Conservation (phyloP, 2,888 invertebrate genomes). For the Galerucella nymphaeae region DNA sequence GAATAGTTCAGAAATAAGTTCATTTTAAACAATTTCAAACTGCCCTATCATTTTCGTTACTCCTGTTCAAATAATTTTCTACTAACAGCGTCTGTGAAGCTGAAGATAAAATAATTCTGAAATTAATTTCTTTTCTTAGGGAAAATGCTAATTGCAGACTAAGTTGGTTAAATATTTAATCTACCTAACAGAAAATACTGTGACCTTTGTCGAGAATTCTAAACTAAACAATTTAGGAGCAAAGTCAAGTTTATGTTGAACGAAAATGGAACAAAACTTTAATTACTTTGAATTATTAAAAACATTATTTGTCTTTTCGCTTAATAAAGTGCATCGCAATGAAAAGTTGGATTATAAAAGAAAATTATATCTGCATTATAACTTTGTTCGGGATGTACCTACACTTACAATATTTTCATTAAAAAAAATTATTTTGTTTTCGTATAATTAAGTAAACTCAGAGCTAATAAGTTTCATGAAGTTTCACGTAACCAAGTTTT, state of each 20-base stretch:
- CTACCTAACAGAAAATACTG: not conserved
- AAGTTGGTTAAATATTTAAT: slow-evolving; percentile 10
- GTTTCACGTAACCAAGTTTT: slow-evolving; percentile 4
- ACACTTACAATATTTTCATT: too few relatives aligned
- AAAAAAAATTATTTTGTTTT: too few relatives aligned
- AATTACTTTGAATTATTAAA: not conserved
- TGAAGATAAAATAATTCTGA: not conserved
- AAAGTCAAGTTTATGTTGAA: not conserved
- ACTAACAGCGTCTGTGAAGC: not conserved
- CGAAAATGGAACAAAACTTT: not conserved
- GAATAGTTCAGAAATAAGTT: too few relatives aligned
- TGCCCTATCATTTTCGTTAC: not conserved
- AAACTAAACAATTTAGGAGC: not conserved
- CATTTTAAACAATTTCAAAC: not conserved
- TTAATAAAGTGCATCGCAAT: not conserved
- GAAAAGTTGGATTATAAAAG: too few relatives aligned
- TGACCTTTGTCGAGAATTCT: not conserved
- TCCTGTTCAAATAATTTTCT: not conserved
- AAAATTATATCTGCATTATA: too few relatives aligned
- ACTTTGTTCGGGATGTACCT: too few relatives aligned
- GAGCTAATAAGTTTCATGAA: not conserved
- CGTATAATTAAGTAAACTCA: slow-evolving; percentile 1
- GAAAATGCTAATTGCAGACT: slow-evolving; percentile 4
- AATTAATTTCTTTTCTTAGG: slow-evolving; percentile 1
- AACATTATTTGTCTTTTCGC: not conserved